Conservation (phyloP, 2,113 vertebrate genomes). For the Engraulis encrasicolus region DNA sequence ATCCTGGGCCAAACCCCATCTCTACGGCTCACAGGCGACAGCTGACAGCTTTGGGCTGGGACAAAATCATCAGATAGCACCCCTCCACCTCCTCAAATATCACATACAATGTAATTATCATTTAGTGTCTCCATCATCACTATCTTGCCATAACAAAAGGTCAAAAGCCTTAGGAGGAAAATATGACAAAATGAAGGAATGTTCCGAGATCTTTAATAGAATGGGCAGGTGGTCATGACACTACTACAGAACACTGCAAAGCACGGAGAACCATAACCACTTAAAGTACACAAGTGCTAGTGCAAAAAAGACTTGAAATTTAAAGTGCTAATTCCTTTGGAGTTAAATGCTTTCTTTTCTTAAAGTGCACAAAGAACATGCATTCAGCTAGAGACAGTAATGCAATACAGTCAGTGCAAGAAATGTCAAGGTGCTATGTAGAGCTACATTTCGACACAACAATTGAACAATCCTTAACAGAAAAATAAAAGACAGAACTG, state of each 20-base stretch:
- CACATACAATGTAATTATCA: no score
- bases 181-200: neutral
- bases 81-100: no score
- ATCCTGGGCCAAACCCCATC: no score
- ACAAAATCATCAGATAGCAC: no score
- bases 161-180: neutral
- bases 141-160: no score
- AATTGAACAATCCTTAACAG: slow-evolving; percentile 37
- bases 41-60: no score
- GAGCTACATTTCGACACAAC: slow-evolving; percentile 53
- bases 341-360: slow-evolving; percentile 34
- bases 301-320: slow-evolving; percentile 47
- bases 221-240: slow-evolving; percentile 39
- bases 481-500: neutral
- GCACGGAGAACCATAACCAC: slow-evolving; percentile 49
- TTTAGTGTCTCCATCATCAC: no score
- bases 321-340: slow-evolving; percentile 36
- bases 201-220: slow-evolving; percentile 63
- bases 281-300: slow-evolving; percentile 57
- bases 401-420: no score
- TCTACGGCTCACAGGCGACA: no score
- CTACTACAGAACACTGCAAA: slow-evolving; percentile 59
- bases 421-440: slow-evolving; percentile 17
- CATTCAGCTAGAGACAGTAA: slow-evolving; percentile 43
- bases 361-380: slow-evolving; percentile 61